Base-by-base conservation (phyloP, 2,113 vertebrate species). In the Bettongia penicillata region DNA sequence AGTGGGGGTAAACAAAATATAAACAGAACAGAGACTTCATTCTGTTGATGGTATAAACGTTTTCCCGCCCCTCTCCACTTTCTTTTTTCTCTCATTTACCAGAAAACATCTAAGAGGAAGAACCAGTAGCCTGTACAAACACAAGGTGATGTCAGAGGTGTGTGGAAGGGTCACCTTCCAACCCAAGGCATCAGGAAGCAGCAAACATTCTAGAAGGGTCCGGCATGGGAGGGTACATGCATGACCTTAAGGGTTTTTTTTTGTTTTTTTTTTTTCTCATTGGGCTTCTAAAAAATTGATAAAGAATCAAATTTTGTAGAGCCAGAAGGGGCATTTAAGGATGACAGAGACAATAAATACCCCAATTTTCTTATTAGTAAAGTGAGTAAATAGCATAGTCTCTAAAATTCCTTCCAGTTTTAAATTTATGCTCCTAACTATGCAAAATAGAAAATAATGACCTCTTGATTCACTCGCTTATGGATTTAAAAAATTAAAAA, bases 1-100 rank as follows among this genome's bases (percentile, higher is more conserved):
- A 57, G 26, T 95, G 92, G n/a, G 55, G 1, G 26, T 47, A 93
- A 93, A 47, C 31, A 93, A 91, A 93, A 48, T 10, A 90, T 90
- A 95, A 93, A 68, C 19, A 96, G 91, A 98, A 43, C 19, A 25
- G 9, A 90, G 37, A 51, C 48, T 98, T 92, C 8, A 43, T 92
- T 31, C 52, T 97, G 95, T 97, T 96, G 96, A 24, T 89, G 14
- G 48, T 95, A 92, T 89, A 97, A 98, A 97, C 23, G 0, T n/a
- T 52, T 25, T 43, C 68, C 92, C 24, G 10, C 53, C 96, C 53
- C 48, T 57, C 77, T 28, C 92, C 2, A 43, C 68, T 77, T 68
- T 52, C 9, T 1, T 47, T 31, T 89, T 51, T 23, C 68, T 8
- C 90, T 91, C 90, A 53, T 51, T n/a, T 53, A 68, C 37, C 92